Evolutionary conservation across 2,888 invertebrate species (phyloP).

Genomic region (Chymomyza procnemis): DNA sequence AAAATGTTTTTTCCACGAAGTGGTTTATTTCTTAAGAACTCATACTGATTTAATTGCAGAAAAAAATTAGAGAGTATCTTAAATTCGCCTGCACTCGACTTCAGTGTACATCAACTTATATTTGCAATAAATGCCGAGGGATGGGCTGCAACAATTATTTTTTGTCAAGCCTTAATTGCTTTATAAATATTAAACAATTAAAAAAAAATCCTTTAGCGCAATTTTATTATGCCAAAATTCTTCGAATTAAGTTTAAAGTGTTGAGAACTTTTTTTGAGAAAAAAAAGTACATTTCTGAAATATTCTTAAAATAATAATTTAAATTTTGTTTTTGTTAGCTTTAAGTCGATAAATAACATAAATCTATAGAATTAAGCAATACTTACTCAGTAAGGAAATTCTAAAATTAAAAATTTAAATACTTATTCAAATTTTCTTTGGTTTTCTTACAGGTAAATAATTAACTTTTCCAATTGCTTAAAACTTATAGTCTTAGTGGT

Average conservation of each 20-base stretch:
- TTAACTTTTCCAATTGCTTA: neutral
- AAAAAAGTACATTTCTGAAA: too few species aligned
- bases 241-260: too few species aligned
- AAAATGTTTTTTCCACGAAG: too few species aligned
- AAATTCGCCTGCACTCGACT: too few species aligned
- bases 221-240: too few species aligned
- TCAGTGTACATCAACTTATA: too few species aligned
- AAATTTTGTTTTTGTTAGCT: neutral
- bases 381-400: too few species aligned
- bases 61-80: too few species aligned
- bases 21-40: too few species aligned
- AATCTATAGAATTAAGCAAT: too few species aligned
- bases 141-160: neutral
- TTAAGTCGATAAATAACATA: neutral
- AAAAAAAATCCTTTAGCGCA: neutral
- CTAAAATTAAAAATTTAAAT: neutral
- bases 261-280: too few species aligned
- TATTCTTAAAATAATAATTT: neutral
- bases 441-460: neutral
- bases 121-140: neutral
- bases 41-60: too few species aligned
- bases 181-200: neutral
- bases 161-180: neutral
- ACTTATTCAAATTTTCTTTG: neutral
- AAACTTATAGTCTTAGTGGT: neutral